A percentile compares a stretch with the other conserved stretches of the same genome.
Conservation (phyloP, 64 coral and sea anemone species). For the Astreopora myriophthalma region DNA sequence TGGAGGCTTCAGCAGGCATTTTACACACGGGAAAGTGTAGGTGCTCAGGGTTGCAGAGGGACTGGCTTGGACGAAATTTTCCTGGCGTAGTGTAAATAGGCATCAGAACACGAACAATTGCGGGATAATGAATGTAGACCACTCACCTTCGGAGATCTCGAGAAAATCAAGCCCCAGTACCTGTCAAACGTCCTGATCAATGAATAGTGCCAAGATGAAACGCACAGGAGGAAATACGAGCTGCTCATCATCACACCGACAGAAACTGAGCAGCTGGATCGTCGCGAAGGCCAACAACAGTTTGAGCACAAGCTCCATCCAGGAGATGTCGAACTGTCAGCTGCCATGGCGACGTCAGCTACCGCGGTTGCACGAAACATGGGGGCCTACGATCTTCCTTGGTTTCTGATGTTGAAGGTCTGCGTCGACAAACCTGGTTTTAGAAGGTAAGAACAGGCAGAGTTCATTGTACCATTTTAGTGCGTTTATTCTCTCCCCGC, state of each 20-base stretch:
- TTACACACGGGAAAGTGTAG: neutral
- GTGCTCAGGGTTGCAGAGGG: neutral
- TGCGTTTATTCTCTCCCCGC: too few species aligned
- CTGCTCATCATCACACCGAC: slow-evolving; percentile 21
- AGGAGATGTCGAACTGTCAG: slow-evolving; percentile 63
- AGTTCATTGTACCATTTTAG: too few species aligned
- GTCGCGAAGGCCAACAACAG: neutral
- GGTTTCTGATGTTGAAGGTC: too few species aligned
- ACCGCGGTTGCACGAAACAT: slow-evolving; percentile 38
- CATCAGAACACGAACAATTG: neutral
- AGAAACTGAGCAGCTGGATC: neutral
- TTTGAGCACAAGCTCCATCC: slow-evolving; percentile 53
- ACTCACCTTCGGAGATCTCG: neutral
- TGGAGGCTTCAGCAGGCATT: neutral
- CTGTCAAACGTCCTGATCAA: neutral
- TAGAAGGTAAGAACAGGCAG: too few species aligned
- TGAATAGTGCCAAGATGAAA: neutral
- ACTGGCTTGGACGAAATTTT: neutral
- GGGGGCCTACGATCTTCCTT: slow-evolving; percentile 22
- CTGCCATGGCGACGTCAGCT: slow-evolving; percentile 86
- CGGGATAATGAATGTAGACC: neutral
- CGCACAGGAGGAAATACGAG: neutral
- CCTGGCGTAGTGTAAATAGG: neutral
- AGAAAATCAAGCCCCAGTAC: neutral
- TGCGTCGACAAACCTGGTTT: too few species aligned